Percentiles rank a stretch among this genome's conserved stretches.
Conservation (phyloP, 1,140 invertebrate species). For the Caenorhabditis elegans region WBcel235 BX284606.5:2820001-2820500, state of each 20-base stretch:
- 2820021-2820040: neutral
- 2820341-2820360: constrained; percentile 13
- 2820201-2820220: neutral
- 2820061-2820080: neutral
- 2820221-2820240: constrained; percentile 6
- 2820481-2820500: constrained; percentile 45
- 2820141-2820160: no score
- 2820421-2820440: neutral
- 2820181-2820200: constrained; percentile 27
- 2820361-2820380: neutral
- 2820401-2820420: neutral
- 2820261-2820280: neutral
- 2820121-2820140: neutral
- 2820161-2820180: neutral
- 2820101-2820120: no score
- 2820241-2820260: neutral
- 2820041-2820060: neutral
- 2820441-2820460: constrained; percentile 39
- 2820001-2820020: neutral
- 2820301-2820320: neutral
- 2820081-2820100: neutral
- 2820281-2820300: neutral
- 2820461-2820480: constrained; percentile 46
- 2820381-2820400: constrained; percentile 4
- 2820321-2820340: neutral